Evolutionary conservation across 1,140 invertebrate species (phyloP).

Genomic region (Apis laboriosa): DNA sequence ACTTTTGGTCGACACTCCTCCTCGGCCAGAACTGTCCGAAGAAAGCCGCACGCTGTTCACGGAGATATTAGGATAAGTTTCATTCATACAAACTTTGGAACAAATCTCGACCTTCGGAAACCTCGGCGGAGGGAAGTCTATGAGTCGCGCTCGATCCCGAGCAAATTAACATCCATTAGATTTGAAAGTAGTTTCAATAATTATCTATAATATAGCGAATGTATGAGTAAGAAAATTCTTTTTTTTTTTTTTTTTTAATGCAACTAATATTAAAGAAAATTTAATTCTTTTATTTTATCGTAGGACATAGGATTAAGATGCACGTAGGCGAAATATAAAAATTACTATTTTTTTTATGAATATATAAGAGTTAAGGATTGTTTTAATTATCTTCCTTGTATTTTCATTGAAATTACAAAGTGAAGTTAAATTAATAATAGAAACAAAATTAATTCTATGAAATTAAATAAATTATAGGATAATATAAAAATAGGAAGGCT

Average conservation of each 20-base stretch:
- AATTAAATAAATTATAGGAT: not conserved
- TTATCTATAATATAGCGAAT: not conserved
- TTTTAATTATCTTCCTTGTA: no score
- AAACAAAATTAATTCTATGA: no score
- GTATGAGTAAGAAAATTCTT: not conserved
- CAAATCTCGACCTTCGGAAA: conserved; percentile 75
- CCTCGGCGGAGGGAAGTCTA: conserved; percentile 46
- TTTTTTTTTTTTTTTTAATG: no score
- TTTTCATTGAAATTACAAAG: no score
- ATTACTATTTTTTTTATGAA: no score
- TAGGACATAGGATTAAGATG: no score
- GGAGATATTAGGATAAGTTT: conserved; percentile 76
- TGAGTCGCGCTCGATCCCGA: conserved; percentile 53
- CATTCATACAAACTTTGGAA: conserved; percentile 76
- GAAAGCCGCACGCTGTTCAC: conserved; percentile 60
- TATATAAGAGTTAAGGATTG: no score
- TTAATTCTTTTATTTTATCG: no score
- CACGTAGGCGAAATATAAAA: no score
- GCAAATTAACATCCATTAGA: conserved; percentile 32
- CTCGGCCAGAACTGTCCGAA: conserved; percentile 50
- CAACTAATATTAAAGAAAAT: no score
- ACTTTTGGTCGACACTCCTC: conserved; percentile 56
- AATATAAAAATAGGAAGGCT: no score
- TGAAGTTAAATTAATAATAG: no score
- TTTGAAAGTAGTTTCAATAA: not conserved